Evolutionary conservation across 2,888 invertebrate species (phyloP).

Genomic region (Ectropis crepuscularia): DNA sequence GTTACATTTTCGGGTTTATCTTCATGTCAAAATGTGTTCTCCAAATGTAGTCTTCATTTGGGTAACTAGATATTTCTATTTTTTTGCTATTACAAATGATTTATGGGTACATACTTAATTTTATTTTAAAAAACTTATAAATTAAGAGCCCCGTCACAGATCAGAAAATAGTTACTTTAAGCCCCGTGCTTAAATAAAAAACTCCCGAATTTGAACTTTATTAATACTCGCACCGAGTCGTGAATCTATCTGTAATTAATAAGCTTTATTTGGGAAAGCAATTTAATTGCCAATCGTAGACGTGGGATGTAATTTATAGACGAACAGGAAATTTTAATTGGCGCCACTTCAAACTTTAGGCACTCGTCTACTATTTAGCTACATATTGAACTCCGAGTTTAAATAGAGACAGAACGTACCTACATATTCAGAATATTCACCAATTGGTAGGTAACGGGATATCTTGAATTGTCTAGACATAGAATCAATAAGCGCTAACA

Average conservation of each 20-base stretch:
- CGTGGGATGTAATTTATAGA: slow-evolving; percentile 22
- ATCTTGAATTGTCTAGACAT: not conserved
- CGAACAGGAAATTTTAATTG: slow-evolving; percentile 12
- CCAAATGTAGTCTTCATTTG: no score
- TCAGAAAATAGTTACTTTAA: no score
- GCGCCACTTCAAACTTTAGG: slow-evolving; percentile 9
- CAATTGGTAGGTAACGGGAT: not conserved
- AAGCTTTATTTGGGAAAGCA: slow-evolving; percentile 18
- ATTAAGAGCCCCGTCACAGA: no score
- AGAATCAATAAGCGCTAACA: no score
- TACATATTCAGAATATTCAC: no score
- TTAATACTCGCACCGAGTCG: not conserved
- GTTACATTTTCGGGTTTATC: no score
- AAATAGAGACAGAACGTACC: slow-evolving; percentile 1
- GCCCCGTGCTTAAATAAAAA: not conserved
- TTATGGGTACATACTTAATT: no score
- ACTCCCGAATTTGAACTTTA: slow-evolving; percentile 4
- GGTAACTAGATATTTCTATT: no score
- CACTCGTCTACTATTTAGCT: not conserved
- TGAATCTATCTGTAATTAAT: not conserved
- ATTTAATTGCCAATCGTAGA: slow-evolving; percentile 10
- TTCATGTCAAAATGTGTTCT: no score
- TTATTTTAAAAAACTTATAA: no score
- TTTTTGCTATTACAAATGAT: no score
- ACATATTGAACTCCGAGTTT: slow-evolving; percentile 1